phyloP scores from a whole-genome alignment of 92 coral and sea anemone species.

The Pocillopora meandrina region DNA sequence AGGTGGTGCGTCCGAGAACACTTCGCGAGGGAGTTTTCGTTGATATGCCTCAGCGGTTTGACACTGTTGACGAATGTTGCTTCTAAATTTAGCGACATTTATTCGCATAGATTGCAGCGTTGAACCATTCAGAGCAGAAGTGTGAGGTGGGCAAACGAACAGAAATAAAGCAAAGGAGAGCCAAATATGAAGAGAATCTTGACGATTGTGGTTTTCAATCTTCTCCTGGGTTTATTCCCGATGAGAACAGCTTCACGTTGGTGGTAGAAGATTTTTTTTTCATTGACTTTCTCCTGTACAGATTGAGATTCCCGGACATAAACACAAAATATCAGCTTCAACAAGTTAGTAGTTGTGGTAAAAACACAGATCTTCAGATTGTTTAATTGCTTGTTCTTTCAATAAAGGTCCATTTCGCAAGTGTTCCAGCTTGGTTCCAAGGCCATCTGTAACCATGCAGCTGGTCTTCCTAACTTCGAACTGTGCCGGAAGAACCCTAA shows the following conservation, averaged over 20 bases:
- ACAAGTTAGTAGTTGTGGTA: neutral
- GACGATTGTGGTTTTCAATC: neutral
- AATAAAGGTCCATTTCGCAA: conserved; percentile 83
- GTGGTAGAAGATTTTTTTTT: conserved; percentile 44
- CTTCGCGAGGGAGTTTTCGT: neutral
- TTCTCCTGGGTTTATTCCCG: conserved; percentile 6
- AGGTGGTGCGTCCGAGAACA: no score
- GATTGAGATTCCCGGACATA: neutral
- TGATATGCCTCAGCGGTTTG: neutral
- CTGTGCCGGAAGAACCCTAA: conserved; percentile 89
- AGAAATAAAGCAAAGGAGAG: neutral
- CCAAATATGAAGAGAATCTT: neutral
- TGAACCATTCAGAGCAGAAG: neutral
- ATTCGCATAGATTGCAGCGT: neutral
- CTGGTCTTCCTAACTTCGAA: conserved; percentile 75
- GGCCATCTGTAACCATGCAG: conserved; percentile 82
- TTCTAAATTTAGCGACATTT: neutral
- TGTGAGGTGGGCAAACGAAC: neutral
- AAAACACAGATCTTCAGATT: neutral
- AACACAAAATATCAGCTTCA: neutral
- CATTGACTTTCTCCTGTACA: neutral
- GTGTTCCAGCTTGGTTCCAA: conserved; percentile 86
- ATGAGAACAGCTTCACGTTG: conserved; percentile 40
- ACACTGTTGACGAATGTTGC: neutral
- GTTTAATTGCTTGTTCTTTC: conserved; percentile 1